Base-by-base conservation (phyloP, 2,888 invertebrate genomes). In the Pyrochroa serraticornis region DNA sequence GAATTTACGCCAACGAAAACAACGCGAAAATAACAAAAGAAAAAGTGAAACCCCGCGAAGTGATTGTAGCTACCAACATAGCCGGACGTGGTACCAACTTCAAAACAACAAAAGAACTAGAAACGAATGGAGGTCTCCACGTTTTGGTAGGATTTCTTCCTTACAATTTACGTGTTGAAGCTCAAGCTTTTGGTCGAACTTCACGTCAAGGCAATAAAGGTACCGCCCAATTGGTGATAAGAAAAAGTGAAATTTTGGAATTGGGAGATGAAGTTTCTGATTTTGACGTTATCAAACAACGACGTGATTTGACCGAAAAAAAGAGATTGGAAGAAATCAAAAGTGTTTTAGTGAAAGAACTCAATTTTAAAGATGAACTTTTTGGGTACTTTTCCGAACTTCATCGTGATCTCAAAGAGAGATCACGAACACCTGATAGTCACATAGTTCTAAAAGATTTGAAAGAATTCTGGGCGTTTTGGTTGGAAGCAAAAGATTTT, bases 131-230 rank as follows among this genome's bases (percentile, higher is more conserved):
- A 7, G 79, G 79, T 5, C 60, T 80, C 2, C 78, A 79, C 55
- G 79, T 79, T 5, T 71, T 73, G 48, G 54, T 79, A 6, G 69
- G 77, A 0, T 79, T 71, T 60, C 60, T 80, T n/a, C 77, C 80
- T 1, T 65, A 60, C 3, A 80, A 79, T 60, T 47, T 55, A 2
- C 63, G 80, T 45, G 65, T 79, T n/a, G 77, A 77, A 62, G 64
- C 74, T 34, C 80, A 80, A 68, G 76, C 75, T 2, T 74, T 73
- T 49, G 80, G 79, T 1, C 59, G 79, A 61, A 71, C 79, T 6
- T 74, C 76, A 1, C 65, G 80, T 50, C 61, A 62, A 38, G 80
- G 79, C 1, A 68, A 77, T 39, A 62, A 62, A 9, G 79, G 80
- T 5, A 67, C 72, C 6, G 73, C 70, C 22, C 70, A 70, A 49